Evolutionary conservation across 2,888 invertebrate species (phyloP), one percentile per base, ranked within the genome.

Genomic region (Watsonalla binaria): DNA sequence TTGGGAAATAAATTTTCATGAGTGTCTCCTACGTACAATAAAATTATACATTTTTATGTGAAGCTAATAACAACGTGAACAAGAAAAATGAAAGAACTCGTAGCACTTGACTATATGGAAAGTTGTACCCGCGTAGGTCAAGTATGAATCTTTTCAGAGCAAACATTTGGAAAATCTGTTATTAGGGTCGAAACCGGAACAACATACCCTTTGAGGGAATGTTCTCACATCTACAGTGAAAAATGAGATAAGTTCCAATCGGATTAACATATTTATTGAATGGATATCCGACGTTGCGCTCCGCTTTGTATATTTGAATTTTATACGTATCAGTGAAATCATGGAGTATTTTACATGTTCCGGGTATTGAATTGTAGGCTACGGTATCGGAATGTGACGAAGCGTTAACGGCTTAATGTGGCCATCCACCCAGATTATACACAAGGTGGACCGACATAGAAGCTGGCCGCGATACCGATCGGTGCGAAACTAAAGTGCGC

Each of bases 401-500:
- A 74, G 76, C 80, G 80, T 82, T 72, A 42, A 42, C 42, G 42
- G 42, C 11, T 11, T 37, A 48, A 50, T 47, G 6, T 53, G 51
- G 47, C 52, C 5, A 42, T 42, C 11, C 42, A 11, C 42, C 42
- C 11, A 42, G 42, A 42, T 42, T 11, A 11, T 42, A 42, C 9
- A 42, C 42, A 42, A 42, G 42, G 61, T 63, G 66, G 61, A 57
- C 60, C 8, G 37, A 61, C 58, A 58, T 58, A 55, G 58, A 57
- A 56, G 55, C 61, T 75, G 86, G 63, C 87, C 87, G 83, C 78
- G 73, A 85, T 88, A 80, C 53, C 76, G 81, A 82, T 57, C 75
- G 76, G 71, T 74, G 86, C 86, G 87, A 74, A 76, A 84, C 86
- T 68, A 61, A 55, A 2, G 11, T 11, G 11, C 42, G 0, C 4